Base-by-base conservation (phyloP, 2,888 invertebrate genomes). In the Drosophila hamatofila region DNA sequence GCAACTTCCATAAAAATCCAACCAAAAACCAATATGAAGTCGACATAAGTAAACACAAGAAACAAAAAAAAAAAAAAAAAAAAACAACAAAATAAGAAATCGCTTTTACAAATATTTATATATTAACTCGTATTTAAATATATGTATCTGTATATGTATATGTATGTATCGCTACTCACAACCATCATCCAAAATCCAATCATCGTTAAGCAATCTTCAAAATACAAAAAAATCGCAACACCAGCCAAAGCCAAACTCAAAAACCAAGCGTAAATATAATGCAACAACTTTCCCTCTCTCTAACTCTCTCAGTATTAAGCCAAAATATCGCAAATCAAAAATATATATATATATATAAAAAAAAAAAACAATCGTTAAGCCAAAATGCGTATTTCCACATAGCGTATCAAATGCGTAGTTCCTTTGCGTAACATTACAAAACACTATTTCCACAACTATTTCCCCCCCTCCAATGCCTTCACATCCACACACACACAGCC, bases 391-490 rank as follows among this genome's bases (percentile, higher is more conserved):
- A 72, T 70, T 65, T 75, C 64, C 73, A 80, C 75, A 84, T 82
- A 86, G 74, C 74, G 81, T 73, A 78, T 73, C 81, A 67, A 49
- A 66, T 71, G 57, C 83, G 79, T 82, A 78, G 81, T 82, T 75
- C 83, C 79, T 87, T 89, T 89, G 78, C 82, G 87, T 86, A 86
- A 86, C 88, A 87, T 87, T 80, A 83, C 82, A 72, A 78, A 83
- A 90, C 88, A 88, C 88, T 85, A 79, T 86, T 88, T 88, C 87
- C 89, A 84, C 73, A 89, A 88, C 87, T 90, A 80, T 89, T 83
- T 89, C 90, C 89, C 78, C 81, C 81, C 83, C 82, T 73, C 79
- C 82, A 86, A 81, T 88, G 85, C 89, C 84, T 54, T 23, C 54
- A 35, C 51, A 80, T 70, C 67, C 83, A 77, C 61, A 54, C 49